Conservation (phyloP, 53 echinoderm and acorn worm genomes). For the Echinometra lucunter region DNA sequence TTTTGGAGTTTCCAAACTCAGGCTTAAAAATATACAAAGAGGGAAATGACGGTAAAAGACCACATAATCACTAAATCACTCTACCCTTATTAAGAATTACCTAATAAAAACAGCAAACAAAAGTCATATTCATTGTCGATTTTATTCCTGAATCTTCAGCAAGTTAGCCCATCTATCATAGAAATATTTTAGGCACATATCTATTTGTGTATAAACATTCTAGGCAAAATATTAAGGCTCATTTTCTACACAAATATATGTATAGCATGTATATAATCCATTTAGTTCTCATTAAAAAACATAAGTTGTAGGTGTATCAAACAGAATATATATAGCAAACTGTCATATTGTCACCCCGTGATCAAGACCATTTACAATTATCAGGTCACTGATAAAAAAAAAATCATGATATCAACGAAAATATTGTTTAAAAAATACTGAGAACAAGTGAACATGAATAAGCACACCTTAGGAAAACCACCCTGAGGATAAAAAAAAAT, state of each 20-base stretch:
- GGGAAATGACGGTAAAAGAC: too few species aligned
- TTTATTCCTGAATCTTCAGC: neutral
- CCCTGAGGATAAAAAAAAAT: too few species aligned
- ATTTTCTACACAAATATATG: neutral
- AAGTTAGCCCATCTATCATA: neutral
- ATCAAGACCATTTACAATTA: neutral
- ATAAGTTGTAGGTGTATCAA: neutral
- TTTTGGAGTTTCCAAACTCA: too few species aligned
- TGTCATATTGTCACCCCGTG: neutral
- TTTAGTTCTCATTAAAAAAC: neutral
- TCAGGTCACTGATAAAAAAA: neutral
- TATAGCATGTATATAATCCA: too few species aligned
- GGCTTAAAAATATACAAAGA: too few species aligned
- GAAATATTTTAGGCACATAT: neutral
- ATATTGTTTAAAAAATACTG: too few species aligned
- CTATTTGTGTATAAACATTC: neutral
- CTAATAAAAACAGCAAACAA: neutral
- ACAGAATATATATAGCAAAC: neutral
- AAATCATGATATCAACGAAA: too few species aligned
- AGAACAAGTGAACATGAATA: neutral
- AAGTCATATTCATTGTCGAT: neutral
- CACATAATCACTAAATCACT: too few species aligned
- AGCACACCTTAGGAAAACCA: neutral
- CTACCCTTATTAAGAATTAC: too few species aligned
- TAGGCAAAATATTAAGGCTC: conserved; percentile 36